These are phyloP conservation scores for Rhinopomastus cyanomelas DNA, from an alignment of 2,113 vertebrate genomes.

Conservation along the genomic window DNA sequence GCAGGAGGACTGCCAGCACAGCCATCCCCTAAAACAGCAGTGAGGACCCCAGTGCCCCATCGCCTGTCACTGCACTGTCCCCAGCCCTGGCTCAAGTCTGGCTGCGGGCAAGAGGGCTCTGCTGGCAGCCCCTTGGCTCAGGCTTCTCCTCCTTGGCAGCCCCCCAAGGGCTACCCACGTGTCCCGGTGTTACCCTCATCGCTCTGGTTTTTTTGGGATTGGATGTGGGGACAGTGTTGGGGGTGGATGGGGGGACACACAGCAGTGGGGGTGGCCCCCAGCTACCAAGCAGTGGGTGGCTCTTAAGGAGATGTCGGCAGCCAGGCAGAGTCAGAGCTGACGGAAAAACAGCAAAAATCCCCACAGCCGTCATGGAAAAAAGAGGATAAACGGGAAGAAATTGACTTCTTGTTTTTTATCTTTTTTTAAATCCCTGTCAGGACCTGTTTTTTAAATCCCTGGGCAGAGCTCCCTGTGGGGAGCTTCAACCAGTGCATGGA, in stretches of 20 bases:
- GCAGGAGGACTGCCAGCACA: background rate
- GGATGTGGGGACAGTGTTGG: background rate
- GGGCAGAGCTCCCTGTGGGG: background rate
- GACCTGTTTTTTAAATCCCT: constrained; percentile 10
- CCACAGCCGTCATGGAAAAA: constrained; percentile 48
- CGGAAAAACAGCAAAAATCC: constrained; percentile 6
- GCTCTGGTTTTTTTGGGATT: background rate
- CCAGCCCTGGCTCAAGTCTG: background rate
- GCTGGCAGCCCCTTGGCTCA: background rate
- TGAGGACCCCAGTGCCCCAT: background rate
- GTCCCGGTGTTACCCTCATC: accelerated
- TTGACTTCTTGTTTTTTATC: background rate
- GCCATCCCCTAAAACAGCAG: background rate
- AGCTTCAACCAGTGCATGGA: background rate
- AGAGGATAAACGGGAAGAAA: constrained; percentile 52
- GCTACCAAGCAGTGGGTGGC: background rate
- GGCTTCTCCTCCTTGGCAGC: background rate
- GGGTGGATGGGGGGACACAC: background rate
- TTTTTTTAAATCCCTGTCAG: constrained; percentile 19
- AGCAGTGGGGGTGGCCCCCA: too few relatives aligned
- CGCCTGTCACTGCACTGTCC: accelerated
- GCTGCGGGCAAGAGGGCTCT: background rate
- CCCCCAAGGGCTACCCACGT: background rate
- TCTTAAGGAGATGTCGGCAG: background rate
- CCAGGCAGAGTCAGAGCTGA: background rate